These are phyloP conservation scores for Yponomeuta cagnagella DNA, from an alignment of 2,888 invertebrate species.

Conservation along the genomic window DNA sequence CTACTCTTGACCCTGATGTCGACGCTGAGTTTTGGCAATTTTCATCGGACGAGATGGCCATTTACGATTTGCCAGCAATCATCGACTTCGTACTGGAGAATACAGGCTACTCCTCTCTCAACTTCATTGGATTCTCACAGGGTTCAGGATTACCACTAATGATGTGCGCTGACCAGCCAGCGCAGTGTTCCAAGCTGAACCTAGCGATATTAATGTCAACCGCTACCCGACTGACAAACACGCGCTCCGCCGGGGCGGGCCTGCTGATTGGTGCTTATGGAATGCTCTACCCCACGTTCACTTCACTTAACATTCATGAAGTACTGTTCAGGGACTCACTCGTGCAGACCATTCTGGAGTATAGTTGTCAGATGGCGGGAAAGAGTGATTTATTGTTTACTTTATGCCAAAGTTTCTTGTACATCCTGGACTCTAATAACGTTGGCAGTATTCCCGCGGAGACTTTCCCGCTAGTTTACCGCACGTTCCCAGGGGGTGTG, in stretches of 20 bases:
- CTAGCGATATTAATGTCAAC: neutral
- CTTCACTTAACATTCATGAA: neutral
- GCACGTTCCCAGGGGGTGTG: neutral
- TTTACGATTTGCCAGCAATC: conserved; percentile 84
- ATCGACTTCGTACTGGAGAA: conserved; percentile 70
- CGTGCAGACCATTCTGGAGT: neutral
- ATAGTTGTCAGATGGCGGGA: neutral
- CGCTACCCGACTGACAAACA: neutral
- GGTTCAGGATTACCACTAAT: conserved; percentile 48
- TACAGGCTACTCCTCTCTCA: conserved; percentile 23
- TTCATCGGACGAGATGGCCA: conserved; percentile 88
- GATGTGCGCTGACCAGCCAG: conserved; percentile 12
- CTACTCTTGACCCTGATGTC: conserved; percentile 46
- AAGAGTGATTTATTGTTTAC: too few species aligned
- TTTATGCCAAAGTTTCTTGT: neutral
- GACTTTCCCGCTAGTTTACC: neutral
- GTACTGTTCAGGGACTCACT: neutral
- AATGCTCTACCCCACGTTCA: neutral
- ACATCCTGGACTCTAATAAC: neutral
- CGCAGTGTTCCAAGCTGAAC: neutral
- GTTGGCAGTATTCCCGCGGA: neutral
- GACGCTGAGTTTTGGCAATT: conserved; percentile 73
- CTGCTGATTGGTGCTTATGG: neutral
- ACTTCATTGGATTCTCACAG: conserved; percentile 88
- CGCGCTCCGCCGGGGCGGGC: neutral